Conservation (phyloP, 2,113 vertebrate species). For the Dipodomys stephensi region DNA sequence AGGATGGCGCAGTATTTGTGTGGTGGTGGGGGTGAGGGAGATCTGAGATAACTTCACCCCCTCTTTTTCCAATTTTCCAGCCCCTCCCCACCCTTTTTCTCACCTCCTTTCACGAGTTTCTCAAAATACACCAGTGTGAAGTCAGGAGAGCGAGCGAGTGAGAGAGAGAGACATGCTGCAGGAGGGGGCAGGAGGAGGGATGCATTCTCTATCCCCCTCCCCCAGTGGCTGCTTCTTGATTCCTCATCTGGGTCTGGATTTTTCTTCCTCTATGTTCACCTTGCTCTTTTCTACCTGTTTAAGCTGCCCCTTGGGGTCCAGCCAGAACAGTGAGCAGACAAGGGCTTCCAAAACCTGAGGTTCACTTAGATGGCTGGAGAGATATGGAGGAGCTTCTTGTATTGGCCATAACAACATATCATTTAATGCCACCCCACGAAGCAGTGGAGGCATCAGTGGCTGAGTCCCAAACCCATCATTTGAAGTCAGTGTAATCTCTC, state of each 20-base stretch:
- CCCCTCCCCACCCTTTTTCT: constrained; percentile 74
- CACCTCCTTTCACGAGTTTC: constrained; percentile 81
- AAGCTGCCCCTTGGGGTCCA: not conserved
- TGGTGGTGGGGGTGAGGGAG: not conserved
- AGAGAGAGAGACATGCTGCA: constrained; percentile 44
- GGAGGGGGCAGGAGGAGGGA: constrained; percentile 25
- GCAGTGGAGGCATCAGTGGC: not conserved
- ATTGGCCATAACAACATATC: not conserved
- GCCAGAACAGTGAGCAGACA: not conserved
- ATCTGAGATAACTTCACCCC: constrained; percentile 68
- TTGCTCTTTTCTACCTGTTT: not conserved
- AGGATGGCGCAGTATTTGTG: not conserved
- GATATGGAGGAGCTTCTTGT: not conserved
- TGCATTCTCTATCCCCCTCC: not conserved
- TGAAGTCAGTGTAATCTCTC: not conserved
- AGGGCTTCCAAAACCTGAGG: not conserved
- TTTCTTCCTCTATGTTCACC: not conserved
- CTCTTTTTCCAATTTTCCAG: constrained; percentile 43
- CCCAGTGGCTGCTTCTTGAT: not conserved
- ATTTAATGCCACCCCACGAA: not conserved
- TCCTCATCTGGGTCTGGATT: not conserved
- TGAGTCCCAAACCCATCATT: not conserved
- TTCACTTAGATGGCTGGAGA: not conserved
- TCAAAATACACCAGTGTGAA: constrained; percentile 82
- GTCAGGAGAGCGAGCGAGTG: constrained; percentile 69